Percentiles rank a stretch among this genome's conserved stretches.
Conservation (phyloP, 1,140 invertebrate genomes). For the Amphibalanus amphitrite region DNA sequence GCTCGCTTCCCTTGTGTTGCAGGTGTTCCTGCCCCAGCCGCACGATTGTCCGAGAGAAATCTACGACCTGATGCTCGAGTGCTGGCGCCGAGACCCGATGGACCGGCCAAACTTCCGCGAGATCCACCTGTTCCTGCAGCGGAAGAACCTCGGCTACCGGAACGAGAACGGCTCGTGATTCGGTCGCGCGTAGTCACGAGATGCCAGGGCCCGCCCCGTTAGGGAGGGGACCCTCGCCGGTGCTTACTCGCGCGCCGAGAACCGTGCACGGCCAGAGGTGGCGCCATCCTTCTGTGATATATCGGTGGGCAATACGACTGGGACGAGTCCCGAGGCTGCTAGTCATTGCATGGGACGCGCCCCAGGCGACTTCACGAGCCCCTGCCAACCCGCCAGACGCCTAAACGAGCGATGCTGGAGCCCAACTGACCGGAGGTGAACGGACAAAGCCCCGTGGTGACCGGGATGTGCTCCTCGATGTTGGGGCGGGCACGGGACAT, state of each 20-base stretch:
- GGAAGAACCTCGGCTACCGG: constrained; percentile 48
- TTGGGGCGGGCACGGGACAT: no score
- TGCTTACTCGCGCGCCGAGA: background rate
- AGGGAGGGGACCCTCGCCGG: no score
- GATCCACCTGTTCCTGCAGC: constrained; percentile 51
- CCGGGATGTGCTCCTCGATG: no score
- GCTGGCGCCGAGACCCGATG: constrained; percentile 47
- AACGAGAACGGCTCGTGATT: background rate
- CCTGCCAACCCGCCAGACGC: no score
- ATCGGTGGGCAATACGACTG: background rate
- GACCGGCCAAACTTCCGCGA: constrained; percentile 51
- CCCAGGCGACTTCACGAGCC: no score
- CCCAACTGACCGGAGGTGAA: no score
- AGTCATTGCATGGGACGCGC: background rate
- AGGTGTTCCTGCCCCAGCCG: constrained; percentile 30
- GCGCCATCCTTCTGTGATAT: background rate
- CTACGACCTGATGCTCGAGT: constrained; percentile 55
- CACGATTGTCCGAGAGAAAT: constrained; percentile 43
- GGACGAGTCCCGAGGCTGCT: background rate
- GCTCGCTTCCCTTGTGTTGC: constrained; percentile 5
- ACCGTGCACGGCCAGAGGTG: no score
- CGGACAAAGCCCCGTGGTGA: no score
- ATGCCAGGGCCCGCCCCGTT: no score
- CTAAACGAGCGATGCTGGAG: no score
- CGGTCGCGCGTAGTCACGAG: no score